Base-by-base conservation (phyloP, 2,888 invertebrate species). In the Dynastes maya region DNA sequence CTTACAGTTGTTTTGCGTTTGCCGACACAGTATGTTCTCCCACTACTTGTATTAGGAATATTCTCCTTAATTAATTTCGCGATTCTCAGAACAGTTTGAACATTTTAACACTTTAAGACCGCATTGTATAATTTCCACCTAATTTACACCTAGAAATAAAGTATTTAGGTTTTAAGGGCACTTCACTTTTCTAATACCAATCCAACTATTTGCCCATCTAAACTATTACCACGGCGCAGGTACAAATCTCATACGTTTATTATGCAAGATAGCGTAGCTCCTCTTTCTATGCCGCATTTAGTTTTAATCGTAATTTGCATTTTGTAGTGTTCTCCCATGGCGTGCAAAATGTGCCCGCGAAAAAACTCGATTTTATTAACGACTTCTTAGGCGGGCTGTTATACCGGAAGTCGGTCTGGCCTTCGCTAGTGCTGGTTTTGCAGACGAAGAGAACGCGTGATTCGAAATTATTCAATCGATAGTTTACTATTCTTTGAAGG, bases 331-430 rank as follows among this genome's bases (percentile, higher is more conserved):
- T 65, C 40, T 65, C 65, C 65, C 65, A 40, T 40, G 40, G 65
- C 40, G 65, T 40, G 65, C 13, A 37, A 65, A 65, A 65, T 65
- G 45, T 40, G 65, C 40, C 4, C 8, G 40, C 40, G 40, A 37
- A 45, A 45, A 64, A 65, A 40, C 65, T 40, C 40, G 16, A 65
- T 40, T 65, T 65, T 65, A 65, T 65, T 65, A 65, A 65, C 65
- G 65, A 40, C 40, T 13, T 72, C 55, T 72, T 55, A 55, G 63
- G 45, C 45, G 6, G 45, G 32, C 8, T 45, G 45, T 45, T 45
- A 45, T 45, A 76, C 76, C 64, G 76, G 76, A 76, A 76, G 65
- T 64, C 32, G 22, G 64, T 65, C 76, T 76, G 51, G 65, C 29
- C 65, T 63, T 45, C 16, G 45, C 45, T 37, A 53, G 64, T 51